Conservation (phyloP, 2,113 vertebrate genomes). For the Lampris incognitus region DNA sequence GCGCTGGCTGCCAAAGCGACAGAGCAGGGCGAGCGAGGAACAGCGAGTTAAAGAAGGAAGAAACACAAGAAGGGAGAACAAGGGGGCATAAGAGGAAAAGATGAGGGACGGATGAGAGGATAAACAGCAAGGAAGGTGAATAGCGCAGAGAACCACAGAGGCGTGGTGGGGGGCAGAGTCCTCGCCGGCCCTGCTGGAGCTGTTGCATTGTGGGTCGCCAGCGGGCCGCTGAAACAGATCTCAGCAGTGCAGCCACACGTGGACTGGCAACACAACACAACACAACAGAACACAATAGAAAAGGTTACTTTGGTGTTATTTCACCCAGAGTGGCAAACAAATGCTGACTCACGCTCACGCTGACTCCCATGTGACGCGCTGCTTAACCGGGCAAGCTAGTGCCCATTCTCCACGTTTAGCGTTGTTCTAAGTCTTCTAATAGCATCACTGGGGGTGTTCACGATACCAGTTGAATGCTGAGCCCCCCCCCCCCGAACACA, state of each 20-base stretch:
- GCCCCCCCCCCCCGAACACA: neutral
- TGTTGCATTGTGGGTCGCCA: conserved; percentile 22
- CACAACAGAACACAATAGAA: conserved; percentile 21
- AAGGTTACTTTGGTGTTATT: conserved; percentile 16
- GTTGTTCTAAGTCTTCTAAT: neutral
- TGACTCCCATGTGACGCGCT: conserved; percentile 3
- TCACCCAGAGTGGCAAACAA: conserved; percentile 49
- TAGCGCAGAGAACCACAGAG: neutral
- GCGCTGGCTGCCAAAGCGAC: conserved; percentile 3
- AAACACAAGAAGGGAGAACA: neutral
- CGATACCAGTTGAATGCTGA: conserved; percentile 15
- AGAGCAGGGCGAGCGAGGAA: neutral
- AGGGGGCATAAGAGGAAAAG: neutral
- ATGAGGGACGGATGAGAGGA: neutral
- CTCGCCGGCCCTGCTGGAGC: neutral
- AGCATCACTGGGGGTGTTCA: neutral
- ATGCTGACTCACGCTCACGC: conserved; percentile 55
- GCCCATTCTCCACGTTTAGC: neutral
- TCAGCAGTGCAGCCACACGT: conserved; percentile 28
- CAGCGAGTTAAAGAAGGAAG: too few relatives aligned
- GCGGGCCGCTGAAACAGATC: conserved; percentile 27
- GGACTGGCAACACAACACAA: conserved; percentile 39
- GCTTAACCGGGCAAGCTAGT: neutral
- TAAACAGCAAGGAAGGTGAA: neutral
- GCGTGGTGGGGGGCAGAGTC: neutral